Conservation (phyloP, 1,140 invertebrate genomes). For the Drosophila tristis region DNA sequence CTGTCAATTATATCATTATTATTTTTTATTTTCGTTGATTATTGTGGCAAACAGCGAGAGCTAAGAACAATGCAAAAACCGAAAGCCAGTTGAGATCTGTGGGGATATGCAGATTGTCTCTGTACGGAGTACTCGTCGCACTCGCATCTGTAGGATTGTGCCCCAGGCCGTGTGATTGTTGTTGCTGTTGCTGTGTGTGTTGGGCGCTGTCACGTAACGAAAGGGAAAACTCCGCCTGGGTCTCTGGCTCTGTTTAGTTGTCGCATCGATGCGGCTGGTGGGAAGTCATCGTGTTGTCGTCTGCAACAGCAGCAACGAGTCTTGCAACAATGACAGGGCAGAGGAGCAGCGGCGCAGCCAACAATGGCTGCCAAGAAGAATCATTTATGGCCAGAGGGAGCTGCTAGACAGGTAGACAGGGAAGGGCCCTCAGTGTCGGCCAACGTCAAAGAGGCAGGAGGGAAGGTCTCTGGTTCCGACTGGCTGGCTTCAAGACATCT, state of each 20-base stretch:
- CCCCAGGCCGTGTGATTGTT: constrained; percentile 57
- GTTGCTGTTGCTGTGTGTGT: constrained; percentile 26
- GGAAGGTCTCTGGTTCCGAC: constrained; percentile 60
- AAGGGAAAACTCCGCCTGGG: constrained; percentile 61
- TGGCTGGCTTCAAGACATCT: constrained; percentile 67
- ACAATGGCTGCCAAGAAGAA: constrained; percentile 51
- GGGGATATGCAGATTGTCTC: constrained; percentile 63
- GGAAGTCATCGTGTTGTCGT: constrained; percentile 60
- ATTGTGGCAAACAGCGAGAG: constrained; percentile 26
- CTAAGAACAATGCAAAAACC: constrained; percentile 63
- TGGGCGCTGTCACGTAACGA: constrained; percentile 69
- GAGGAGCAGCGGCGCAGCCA: constrained; percentile 10
- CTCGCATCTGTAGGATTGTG: constrained; percentile 55
- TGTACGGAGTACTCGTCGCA: constrained; percentile 10
- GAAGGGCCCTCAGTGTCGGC: constrained; percentile 61
- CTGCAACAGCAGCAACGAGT: constrained; percentile 23
- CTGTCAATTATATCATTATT: constrained; percentile 70
- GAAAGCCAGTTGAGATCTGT: constrained; percentile 55
- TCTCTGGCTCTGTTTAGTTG: constrained; percentile 40
- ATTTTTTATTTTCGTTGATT: not conserved
- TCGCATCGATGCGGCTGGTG: constrained; percentile 66
- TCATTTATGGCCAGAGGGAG: constrained; percentile 17
- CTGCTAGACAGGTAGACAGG: not conserved
- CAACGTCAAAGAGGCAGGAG: constrained; percentile 48
- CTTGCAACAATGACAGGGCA: constrained; percentile 67